Evolutionary conservation across 2,113 vertebrate species (phyloP).

Genomic region (Machaerirhynchus nigripectus): DNA sequence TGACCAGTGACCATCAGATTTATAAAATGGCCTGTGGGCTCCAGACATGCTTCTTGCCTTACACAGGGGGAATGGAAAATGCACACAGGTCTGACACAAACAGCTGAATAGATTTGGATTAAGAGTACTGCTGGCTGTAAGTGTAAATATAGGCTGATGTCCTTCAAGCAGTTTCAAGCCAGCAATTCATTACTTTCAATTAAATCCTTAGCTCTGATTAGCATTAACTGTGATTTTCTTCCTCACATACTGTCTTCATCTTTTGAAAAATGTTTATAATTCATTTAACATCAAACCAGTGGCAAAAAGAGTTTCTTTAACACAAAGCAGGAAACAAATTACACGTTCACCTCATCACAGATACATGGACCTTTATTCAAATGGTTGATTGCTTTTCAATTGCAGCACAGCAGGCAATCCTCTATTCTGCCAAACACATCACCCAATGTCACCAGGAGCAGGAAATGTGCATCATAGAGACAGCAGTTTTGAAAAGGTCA

Average conservation of each 20-base stretch:
- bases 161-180: neutral
- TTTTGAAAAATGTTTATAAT: neutral
- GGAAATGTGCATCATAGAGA: neutral
- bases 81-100: neutral
- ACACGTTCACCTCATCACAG: neutral
- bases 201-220: neutral
- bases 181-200: neutral
- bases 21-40: neutral
- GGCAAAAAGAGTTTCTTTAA: neutral
- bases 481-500: conserved; percentile 37
- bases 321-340: neutral
- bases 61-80: neutral
- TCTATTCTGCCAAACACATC: neutral
- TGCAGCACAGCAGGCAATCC: neutral
- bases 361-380: neutral
- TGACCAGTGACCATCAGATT: neutral
- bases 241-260: neutral
- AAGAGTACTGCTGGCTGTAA: neutral
- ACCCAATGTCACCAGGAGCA: neutral
- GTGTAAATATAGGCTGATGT: neutral
- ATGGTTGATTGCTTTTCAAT: conserved; percentile 5
- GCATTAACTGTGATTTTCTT: neutral
- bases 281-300: neutral
- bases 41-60: neutral
- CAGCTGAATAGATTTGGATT: neutral